Evolutionary conservation across 2,888 invertebrate species (phyloP).

Genomic region (Amphipyra tragopoginis): DNA sequence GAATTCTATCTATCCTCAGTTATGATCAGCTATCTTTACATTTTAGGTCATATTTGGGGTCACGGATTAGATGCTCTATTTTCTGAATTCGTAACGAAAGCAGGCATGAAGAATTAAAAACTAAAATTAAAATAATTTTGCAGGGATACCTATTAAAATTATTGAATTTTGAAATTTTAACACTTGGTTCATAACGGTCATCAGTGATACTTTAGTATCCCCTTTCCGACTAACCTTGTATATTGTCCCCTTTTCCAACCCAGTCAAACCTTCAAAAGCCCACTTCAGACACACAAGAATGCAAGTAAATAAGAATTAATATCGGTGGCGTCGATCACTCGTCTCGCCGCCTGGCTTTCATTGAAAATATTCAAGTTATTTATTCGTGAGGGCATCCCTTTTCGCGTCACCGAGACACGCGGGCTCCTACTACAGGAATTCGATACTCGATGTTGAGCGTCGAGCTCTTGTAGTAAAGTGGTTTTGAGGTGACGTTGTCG

Average conservation of each 20-base stretch:
- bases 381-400: constrained; percentile 61
- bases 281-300: constrained; percentile 36
- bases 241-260: constrained; percentile 2
- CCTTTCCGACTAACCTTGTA: no score
- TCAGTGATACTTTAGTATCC: no score
- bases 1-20: no score
- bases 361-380: constrained; percentile 64
- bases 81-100: no score
- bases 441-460: neutral
- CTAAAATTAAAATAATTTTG: no score
- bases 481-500: neutral
- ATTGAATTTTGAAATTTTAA: no score
- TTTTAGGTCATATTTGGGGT: no score
- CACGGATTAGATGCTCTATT: no score
- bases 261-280: constrained; percentile 4
- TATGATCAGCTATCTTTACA: no score
- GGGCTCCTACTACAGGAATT: constrained; percentile 28
- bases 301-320: constrained; percentile 41
- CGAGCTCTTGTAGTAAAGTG: neutral
- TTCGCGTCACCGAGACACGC: constrained; percentile 36
- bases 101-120: no score
- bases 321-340: constrained; percentile 47
- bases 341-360: constrained; percentile 52
- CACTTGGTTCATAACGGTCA: no score
- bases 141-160: no score